Base-by-base conservation (phyloP, 1,140 invertebrate species). In the Drosophila carrolli region DNA sequence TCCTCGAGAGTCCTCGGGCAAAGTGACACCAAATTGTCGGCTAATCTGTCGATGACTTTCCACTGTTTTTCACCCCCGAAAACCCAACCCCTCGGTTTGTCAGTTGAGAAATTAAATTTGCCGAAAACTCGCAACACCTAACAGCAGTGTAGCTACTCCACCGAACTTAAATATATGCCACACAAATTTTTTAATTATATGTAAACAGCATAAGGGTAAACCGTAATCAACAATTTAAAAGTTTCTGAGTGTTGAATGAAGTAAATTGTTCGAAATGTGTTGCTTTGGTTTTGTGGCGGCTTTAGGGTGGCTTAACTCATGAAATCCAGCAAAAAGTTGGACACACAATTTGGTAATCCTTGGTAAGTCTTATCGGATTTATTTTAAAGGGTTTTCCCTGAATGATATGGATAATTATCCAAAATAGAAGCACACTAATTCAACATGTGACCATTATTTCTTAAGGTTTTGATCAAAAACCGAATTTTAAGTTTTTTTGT, bases 1-100 rank as follows among this genome's bases (percentile, higher is more conserved):
- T 44, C 37, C 46, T 6, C 23, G 37, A 38, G 14, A 27, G 41
- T 57, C 40, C 48, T 35, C 43, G 16, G 67, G 40, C 14, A 67
- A 75, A 67, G 73, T 76, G 57, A 84, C 82, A 86, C 73, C 75
- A 78, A 85, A 85, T 85, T 86, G 78, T 85, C 55, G 79, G 81
- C 81, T 83, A 79, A 83, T 80, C 81, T 88, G 79, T 48, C 75
- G 83, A 76, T 78, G 82, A 78, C 70, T 81, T 79, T 71, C 7
- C 35, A 50, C 16, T 38, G 37, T 1, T 38, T 51, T 50, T 35
- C 48, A 51, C 32, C 44, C 32, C 23, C 32, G 40, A 29, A 19
- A 38, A 43, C 47, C 13, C 47, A 48, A 48, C 38, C 46, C 58
- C n/a, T 10, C 29, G 7, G 13, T 11, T 9, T 16, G n/a, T 32